Percentiles rank a stretch among this genome's conserved stretches.
Conservation (phyloP, 2,888 invertebrate species). For the Anodontia alba region DNA sequence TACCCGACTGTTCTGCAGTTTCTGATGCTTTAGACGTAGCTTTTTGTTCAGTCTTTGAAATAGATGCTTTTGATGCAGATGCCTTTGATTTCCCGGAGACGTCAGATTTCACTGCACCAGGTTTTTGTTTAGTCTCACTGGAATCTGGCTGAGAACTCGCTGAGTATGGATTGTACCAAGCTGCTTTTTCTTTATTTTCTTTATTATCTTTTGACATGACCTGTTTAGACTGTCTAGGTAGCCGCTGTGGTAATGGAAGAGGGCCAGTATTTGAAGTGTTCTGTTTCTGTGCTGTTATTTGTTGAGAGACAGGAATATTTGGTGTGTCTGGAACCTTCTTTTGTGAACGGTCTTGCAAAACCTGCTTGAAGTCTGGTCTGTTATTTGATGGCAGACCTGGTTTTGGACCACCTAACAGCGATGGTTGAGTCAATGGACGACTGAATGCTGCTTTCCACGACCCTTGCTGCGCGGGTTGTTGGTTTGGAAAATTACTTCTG, state of each 20-base stretch:
- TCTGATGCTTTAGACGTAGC: not conserved
- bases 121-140: not conserved
- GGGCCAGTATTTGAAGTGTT: not conserved
- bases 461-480: not conserved
- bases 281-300: not conserved
- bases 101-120: not conserved
- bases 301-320: not conserved
- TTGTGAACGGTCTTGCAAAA: not conserved
- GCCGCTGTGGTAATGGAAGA: not conserved
- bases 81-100: too few species aligned
- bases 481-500: not conserved
- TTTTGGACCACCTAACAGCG: not conserved
- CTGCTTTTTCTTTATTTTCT: not conserved
- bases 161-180: conserved; percentile 3
- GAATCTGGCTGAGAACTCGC: not conserved
- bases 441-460: not conserved
- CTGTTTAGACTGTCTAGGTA: not conserved
- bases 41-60: not conserved
- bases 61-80: not conserved
- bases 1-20: not conserved
- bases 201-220: not conserved
- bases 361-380: not conserved
- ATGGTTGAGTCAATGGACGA: conserved; percentile 1
- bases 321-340: not conserved
- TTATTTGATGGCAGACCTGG: not conserved